Evolutionary conservation across 2,797 vertebrate genomes (phyloP), one percentile per base, ranked within the genome.

Genomic region (Argya squamiceps): DNA sequence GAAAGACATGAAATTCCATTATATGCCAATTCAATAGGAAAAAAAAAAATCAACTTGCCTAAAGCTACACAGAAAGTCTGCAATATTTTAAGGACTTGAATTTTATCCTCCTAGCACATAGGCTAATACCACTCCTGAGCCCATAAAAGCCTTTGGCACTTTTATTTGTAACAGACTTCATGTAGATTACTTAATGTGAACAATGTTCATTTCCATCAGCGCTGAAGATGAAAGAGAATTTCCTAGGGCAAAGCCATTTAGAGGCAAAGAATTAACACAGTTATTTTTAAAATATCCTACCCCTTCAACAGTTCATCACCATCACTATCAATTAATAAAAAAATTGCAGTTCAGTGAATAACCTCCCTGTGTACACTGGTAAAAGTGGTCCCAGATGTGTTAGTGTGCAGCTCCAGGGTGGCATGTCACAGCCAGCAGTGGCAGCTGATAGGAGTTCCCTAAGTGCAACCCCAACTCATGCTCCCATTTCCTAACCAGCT

Each of bases 131-230:
- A 67, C 22, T 43, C 21, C 71, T 58, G 52, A 47, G 29, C 27
- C 34, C 36, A 19, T 67, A 86, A 88, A 92, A 81, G 56, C 62
- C 62, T 84, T 63, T 58, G 89, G 60, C 56, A 74, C 32, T 49
- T 93, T 74, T 89, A 68, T 91, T 92, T 91, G 70, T 92, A 71
- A 85, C 11, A 85, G 56, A 21, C 41, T 10, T 89, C 56, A 53
- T n/a, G 43, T 15, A 67, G 75, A 77, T 67, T 43, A 84, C 56
- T 67, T 69, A 76, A 67, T 24, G 29, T 52, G 64, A 74, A 79
- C 27, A 63, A 37, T 56, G 46, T 75, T 86, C 24, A 6, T 68
- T 90, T 77, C 77, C 70, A 62, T 84, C 58, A 58, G 50, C 6
- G 0, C 41, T 32, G 76, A 46, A 59, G 52, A 77, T 84, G 44